phyloP scores from a whole-genome alignment of 2,113 vertebrate species.

The Chaetodon trifascialis region DNA sequence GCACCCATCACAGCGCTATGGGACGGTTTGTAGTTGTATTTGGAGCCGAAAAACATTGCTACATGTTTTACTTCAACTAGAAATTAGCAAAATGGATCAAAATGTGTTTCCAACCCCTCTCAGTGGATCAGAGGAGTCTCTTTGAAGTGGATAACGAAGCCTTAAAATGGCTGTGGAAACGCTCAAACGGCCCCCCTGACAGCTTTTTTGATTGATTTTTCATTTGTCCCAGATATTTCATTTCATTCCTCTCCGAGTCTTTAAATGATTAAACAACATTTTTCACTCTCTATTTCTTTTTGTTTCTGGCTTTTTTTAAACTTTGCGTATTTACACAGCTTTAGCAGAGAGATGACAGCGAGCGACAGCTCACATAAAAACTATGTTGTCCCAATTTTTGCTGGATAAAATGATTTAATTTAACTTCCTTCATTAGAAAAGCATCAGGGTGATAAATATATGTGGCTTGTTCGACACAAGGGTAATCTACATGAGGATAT shows the following conservation, averaged over 20 bases:
- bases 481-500: conserved; percentile 80
- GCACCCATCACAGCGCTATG: background rate
- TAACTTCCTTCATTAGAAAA: conserved; percentile 78
- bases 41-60: conserved; percentile 22
- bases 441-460: conserved; percentile 77
- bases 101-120: conserved; percentile 56
- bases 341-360: conserved; percentile 42
- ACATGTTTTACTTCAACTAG: conserved; percentile 35
- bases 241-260: conserved; percentile 59
- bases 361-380: conserved; percentile 39
- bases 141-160: conserved; percentile 71
- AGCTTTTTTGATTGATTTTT: conserved; percentile 75
- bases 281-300: conserved; percentile 36
- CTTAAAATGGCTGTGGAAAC: conserved; percentile 53
- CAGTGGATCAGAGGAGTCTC: conserved; percentile 53
- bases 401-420: conserved; percentile 79
- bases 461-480: conserved; percentile 67
- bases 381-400: conserved; percentile 51
- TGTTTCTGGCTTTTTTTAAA: conserved; percentile 34
- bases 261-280: conserved; percentile 71
- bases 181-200: conserved; percentile 57
- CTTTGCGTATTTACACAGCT: conserved; percentile 47
- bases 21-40: conserved; percentile 18
- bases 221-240: conserved; percentile 81
- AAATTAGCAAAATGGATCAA: conserved; percentile 69